Evolutionary conservation across 1,140 invertebrate genomes (phyloP), one percentile per base, ranked within the genome.

Genomic region (Dinoponera quadriceps): DNA sequence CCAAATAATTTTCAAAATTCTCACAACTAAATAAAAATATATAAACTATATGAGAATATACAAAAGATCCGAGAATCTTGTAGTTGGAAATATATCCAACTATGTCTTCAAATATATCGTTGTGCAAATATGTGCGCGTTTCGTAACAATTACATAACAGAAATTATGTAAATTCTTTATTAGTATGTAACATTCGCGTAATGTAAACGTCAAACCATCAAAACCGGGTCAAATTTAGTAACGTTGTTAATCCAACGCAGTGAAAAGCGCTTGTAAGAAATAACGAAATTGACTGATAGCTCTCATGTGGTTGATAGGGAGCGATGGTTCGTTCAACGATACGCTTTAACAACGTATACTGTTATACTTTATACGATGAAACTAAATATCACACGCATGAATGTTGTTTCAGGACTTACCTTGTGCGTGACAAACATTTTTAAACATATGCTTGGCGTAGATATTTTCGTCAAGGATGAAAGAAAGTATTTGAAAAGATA

Each of bases 361-460:
- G n/a, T 51, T 51, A 51, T n/a, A n/a, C 1, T 1, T 49, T 25
- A 29, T n/a, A 0, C 4, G 20, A 4, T 55, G 4, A 65, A n/a
- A 75, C 3, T 0, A 65, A 29, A 66, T n/a, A 5, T 38, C 74
- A 75, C 3, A n/a, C 11, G 48, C 18, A n/a, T 16, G 65, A 62
- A 22, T 38, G 9, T 33, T 4, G 16, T n/a, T 78, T 49, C 7
- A 54, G 55, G 38, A 27, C 11, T 33, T 22, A 14, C 16, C 62
- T n/a, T 11, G 33, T 63, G 54, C 9, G 3, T 65, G 65, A 57
- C 22, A 65, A 4, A 22, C 13, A 14, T 33, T n/a, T 33, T 44
- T 44, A 44, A 9, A 44, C 38, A 9, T 9, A 44, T 44, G 3
- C 38, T 44, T 44, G 7, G 38, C 38, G 11, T 5, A 5, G 22